These are phyloP conservation scores for Brachyalestes nurse DNA, from an alignment of 2,797 vertebrate species.

Conservation along the genomic window DNA sequence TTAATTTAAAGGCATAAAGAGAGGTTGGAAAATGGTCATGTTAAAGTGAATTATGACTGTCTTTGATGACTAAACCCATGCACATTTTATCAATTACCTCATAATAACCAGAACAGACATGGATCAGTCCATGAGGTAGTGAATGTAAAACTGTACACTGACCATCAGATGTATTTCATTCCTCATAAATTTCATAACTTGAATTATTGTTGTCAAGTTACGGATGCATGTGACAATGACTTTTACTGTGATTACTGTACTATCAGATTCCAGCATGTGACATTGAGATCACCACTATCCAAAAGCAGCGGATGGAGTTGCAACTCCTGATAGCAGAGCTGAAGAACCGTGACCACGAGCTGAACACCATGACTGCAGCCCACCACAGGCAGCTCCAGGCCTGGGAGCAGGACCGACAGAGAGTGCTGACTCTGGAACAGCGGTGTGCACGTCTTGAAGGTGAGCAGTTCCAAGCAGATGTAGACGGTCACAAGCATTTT, in stretches of 20 bases:
- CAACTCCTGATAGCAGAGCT: slow-evolving; percentile 86
- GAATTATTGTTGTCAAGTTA: too few relatives aligned
- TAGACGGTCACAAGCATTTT: too few relatives aligned
- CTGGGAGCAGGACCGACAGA: slow-evolving; percentile 87
- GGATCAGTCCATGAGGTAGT: neutral
- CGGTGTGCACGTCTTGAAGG: slow-evolving; percentile 79
- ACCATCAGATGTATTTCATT: too few relatives aligned
- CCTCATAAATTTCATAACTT: neutral
- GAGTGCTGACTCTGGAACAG: slow-evolving; percentile 79
- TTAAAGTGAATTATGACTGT: too few relatives aligned
- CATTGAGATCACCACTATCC: slow-evolving; percentile 73
- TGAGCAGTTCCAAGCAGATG: slow-evolving; percentile 65
- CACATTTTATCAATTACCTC: too few relatives aligned
- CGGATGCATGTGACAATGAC: neutral
- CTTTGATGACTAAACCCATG: too few relatives aligned
- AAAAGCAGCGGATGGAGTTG: slow-evolving; percentile 85
- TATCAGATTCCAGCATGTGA: slow-evolving; percentile 66
- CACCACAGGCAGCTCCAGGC: slow-evolving; percentile 82
- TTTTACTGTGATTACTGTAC: neutral
- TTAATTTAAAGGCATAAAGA: too few relatives aligned
- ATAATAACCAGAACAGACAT: neutral
- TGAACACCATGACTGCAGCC: slow-evolving; percentile 83
- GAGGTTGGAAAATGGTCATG: too few relatives aligned
- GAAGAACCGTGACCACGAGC: slow-evolving; percentile 85
- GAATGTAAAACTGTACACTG: neutral